These are phyloP conservation scores for Pristionchus japonicus DNA, from an alignment of 2,888 invertebrate genomes.

Conservation along the genomic window DNA sequence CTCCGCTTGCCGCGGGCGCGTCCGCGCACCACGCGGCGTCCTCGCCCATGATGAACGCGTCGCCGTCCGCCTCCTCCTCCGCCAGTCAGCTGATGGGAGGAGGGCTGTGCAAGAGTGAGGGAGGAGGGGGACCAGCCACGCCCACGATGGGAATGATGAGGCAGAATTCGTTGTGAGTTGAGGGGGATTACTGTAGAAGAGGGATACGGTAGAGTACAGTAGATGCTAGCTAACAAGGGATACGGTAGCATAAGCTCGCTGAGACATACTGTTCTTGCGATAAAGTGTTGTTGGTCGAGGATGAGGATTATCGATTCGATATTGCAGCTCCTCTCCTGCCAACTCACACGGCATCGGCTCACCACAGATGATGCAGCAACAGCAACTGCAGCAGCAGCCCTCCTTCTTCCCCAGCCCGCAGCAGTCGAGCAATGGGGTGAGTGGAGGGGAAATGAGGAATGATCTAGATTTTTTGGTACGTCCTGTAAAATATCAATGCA, in stretches of 20 bases:
- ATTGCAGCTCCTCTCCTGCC: not conserved
- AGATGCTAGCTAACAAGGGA: not conserved
- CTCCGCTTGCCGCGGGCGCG: not conserved
- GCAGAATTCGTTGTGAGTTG: not conserved
- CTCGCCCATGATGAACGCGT: not conserved
- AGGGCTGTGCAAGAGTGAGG: not conserved
- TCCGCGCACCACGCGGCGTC: no score
- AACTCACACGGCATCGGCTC: not conserved
- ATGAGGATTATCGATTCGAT: no score
- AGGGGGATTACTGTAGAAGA: not conserved
- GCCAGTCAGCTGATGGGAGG: not conserved
- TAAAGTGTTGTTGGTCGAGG: no score
- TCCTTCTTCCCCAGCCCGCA: not conserved
- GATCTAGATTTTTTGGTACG: not conserved
- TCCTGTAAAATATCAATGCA: no score
- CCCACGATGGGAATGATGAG: not conserved
- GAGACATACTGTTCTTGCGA: not conserved
- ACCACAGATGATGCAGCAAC: not conserved
- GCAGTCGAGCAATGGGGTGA: not conserved
- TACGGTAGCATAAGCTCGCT: not conserved
- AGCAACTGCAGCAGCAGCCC: constrained; percentile 6
- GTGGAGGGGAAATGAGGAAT: not conserved
- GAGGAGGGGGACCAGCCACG: not conserved
- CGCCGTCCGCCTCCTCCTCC: no score
- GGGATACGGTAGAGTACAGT: not conserved